Conservation (phyloP, 2,113 vertebrate species). For the Anarrhichthys ocellatus region DNA sequence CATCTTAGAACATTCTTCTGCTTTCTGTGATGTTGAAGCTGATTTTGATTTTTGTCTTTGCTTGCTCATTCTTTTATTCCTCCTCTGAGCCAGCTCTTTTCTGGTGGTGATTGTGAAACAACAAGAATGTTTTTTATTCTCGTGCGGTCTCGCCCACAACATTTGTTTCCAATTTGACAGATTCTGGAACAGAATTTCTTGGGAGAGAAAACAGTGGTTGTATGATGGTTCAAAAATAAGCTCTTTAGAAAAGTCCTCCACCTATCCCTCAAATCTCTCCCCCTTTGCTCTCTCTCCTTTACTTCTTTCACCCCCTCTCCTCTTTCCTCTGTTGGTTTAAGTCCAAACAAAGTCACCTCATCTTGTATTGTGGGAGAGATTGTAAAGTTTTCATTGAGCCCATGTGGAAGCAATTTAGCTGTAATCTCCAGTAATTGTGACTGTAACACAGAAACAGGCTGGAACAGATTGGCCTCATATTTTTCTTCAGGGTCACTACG, state of each 20-base stretch:
- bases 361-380: conserved; percentile 93
- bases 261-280: conserved; percentile 56
- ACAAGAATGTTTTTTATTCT: conserved; percentile 80
- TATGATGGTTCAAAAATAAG: conserved; percentile 70
- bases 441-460: conserved; percentile 94
- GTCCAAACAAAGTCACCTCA: conserved; percentile 96
- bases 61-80: conserved; percentile 73
- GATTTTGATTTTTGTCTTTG: conserved; percentile 73
- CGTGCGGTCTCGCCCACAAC: conserved; percentile 73
- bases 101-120: conserved; percentile 79
- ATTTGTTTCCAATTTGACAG: conserved; percentile 83
- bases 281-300: conserved; percentile 9
- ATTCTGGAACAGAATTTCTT: conserved; percentile 76
- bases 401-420: conserved; percentile 97
- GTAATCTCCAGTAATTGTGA: conserved; percentile 98
- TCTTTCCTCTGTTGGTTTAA: conserved; percentile 68
- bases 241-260: conserved; percentile 66
- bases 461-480: conserved; percentile 93
- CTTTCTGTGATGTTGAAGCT: conserved; percentile 71
- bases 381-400: conserved; percentile 95
- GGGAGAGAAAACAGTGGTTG: conserved; percentile 65
- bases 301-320: conserved; percentile 54
- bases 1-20: conserved; percentile 52
- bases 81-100: conserved; percentile 74
- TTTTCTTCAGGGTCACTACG: conserved; percentile 77